Percentiles rank a stretch among this genome's conserved stretches.
These are phyloP conservation scores for Scolopax mira DNA, from an alignment of 2,113 vertebrate genomes.

Conservation along the genomic window DNA sequence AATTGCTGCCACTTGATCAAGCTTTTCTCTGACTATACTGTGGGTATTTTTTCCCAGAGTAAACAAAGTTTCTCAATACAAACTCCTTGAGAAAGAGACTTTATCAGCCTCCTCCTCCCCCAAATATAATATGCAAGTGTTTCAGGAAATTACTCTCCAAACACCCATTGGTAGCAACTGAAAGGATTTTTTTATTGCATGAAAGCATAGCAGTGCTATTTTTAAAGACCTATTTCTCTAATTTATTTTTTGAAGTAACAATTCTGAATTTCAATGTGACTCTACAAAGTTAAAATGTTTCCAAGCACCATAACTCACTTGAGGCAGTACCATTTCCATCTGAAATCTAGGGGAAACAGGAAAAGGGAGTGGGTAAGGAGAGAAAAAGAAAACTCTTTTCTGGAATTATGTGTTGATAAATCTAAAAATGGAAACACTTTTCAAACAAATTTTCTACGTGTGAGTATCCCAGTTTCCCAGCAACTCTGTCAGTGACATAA, in stretches of 20 bases:
- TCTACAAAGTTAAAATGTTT: neutral
- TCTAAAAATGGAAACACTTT: neutral
- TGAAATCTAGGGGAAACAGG: neutral
- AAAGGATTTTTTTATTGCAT: neutral
- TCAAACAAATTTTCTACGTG: neutral
- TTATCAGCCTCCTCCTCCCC: neutral
- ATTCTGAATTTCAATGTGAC: neutral
- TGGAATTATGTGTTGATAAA: neutral
- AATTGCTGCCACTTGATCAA: neutral
- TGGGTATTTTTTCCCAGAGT: rapidly evolving
- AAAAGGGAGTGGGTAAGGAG: neutral
- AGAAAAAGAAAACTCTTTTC: neutral
- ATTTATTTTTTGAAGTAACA: neutral
- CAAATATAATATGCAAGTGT: neutral
- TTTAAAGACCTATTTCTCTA: neutral
- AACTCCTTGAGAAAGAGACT: neutral
- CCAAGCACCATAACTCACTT: neutral
- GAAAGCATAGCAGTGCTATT: neutral
- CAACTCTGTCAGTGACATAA: neutral
- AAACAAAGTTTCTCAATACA: neutral
- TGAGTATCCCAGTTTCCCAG: neutral
- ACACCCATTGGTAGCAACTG: neutral
- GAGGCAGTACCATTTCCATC: neutral
- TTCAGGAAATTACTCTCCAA: neutral
- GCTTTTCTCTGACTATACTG: neutral